Evolutionary conservation across 2,113 vertebrate species (phyloP), one percentile per base, ranked within the genome.

Genomic region (Triplophysa siluroides): DNA sequence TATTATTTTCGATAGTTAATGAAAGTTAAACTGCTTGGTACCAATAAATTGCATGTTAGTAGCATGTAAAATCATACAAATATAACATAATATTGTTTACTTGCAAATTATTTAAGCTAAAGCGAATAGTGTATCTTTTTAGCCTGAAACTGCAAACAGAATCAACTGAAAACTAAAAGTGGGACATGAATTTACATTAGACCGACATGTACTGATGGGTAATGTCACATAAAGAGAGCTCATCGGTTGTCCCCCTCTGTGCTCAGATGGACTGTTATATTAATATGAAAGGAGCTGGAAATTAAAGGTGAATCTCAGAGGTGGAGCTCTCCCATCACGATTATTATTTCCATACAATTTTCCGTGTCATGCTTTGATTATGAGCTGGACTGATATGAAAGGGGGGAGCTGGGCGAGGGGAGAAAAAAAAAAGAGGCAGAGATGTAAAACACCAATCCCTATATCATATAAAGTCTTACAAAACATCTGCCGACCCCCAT

Each of bases 331-430:
- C 43, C 23, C 47, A 47, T 26, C 72, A 38, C 41, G 54, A 43
- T 73, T 73, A 13, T 41, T 73, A 73, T 75, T 75, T 75, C 72
- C 58, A 61, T 75, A 62, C n/a, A 75, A 75, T 75, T 75, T 23
- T 75, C 41, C 58, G 45, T 75, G 72, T 75, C 72, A 75, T 13
- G 72, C 38, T 75, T 75, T 75, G 72, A 75, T 75, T 62, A 45
- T 21, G 72, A 43, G 21, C 58, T 26, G 23, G 38, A 75, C 38
- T 62, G 72, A 75, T 62, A 43, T 75, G 23, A 61, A 62, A 38
- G 21, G 21, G 38, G 12, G 23, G 54, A 16, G 33, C 33, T 2
- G 54, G n/a, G 52, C 29, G 70, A 29, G 52, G 52, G 69, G 29
- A 21, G 13, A 23, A 47, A 52, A 71, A 71, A 72, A 29, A 43